Conservation (phyloP, 2,888 invertebrate species). For the Machimus atricapillus region DNA sequence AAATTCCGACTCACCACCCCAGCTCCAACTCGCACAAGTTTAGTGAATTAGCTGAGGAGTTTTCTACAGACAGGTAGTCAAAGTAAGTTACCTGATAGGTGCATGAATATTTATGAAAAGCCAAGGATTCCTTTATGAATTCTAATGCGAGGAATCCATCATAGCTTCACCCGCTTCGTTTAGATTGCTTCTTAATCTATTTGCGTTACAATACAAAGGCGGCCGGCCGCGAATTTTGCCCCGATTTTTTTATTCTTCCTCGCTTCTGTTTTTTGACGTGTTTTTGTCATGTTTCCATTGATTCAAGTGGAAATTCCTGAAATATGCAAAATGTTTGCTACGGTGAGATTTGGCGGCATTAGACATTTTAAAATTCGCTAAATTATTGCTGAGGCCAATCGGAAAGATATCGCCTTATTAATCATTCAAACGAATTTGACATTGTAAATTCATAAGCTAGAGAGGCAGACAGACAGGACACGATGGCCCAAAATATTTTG, state of each 20-base stretch:
- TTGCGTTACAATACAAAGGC: not conserved
- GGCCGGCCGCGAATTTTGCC: not conserved
- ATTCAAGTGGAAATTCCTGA: not conserved
- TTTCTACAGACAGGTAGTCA: constrained; percentile 22
- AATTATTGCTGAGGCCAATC: not conserved
- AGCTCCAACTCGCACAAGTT: not conserved
- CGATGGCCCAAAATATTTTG: not conserved
- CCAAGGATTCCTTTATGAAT: constrained; percentile 23
- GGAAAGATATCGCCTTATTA: not conserved
- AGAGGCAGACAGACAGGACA: not conserved
- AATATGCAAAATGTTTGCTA: not conserved
- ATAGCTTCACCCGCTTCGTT: constrained; percentile 11
- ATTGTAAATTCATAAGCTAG: not conserved
- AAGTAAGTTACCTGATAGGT: constrained; percentile 25
- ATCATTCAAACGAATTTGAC: not conserved
- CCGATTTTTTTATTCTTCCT: not conserved
- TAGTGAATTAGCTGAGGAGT: constrained; percentile 33
- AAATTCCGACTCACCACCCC: constrained; percentile 20
- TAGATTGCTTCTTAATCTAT: constrained; percentile 31
- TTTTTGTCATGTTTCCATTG: not conserved
- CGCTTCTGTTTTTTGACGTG: not conserved
- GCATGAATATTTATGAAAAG: constrained; percentile 33
- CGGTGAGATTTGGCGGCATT: not conserved
- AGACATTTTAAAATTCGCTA: not conserved
- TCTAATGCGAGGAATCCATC: constrained; percentile 29